Evolutionary conservation across 2,797 vertebrate genomes (phyloP).

Genomic region (Gambelia wislizenii): DNA sequence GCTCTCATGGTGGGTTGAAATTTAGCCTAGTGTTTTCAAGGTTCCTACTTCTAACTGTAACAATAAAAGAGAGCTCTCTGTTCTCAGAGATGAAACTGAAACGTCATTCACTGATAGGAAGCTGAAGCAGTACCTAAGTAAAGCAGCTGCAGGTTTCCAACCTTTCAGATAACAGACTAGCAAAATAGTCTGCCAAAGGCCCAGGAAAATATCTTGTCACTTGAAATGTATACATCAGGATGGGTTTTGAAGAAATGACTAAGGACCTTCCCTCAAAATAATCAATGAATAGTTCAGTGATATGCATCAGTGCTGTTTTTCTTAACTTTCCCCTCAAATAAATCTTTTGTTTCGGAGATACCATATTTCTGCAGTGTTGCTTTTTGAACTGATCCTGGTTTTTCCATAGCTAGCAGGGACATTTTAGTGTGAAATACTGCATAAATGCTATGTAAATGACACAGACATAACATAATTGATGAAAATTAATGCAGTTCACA

Average conservation of each 20-base stretch:
- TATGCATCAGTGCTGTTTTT: no score
- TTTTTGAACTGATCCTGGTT: no score
- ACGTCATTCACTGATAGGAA: not conserved
- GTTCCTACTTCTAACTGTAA: not conserved
- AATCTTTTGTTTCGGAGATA: no score
- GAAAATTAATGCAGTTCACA: no score
- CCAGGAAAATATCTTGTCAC: not conserved
- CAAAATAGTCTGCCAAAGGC: not conserved
- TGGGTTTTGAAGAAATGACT: no score
- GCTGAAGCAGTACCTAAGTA: slow-evolving; percentile 20
- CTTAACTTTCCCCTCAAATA: no score
- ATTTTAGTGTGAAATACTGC: no score
- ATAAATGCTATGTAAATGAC: no score
- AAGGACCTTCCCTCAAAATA: not conserved
- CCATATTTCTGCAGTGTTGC: no score
- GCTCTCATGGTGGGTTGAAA: slow-evolving; percentile 89
- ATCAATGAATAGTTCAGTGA: not conserved
- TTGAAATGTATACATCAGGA: no score
- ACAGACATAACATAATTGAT: no score
- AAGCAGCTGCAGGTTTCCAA: not conserved
- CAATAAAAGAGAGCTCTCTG: not conserved
- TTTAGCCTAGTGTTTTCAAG: not conserved
- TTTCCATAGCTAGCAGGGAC: no score
- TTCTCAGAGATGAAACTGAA: slow-evolving; percentile 18
- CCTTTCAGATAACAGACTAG: not conserved